A percentile compares a stretch with the other conserved stretches of the same genome.
Conservation (phyloP, 2,797 vertebrate genomes). For the Atherinosoma microstoma region DNA sequence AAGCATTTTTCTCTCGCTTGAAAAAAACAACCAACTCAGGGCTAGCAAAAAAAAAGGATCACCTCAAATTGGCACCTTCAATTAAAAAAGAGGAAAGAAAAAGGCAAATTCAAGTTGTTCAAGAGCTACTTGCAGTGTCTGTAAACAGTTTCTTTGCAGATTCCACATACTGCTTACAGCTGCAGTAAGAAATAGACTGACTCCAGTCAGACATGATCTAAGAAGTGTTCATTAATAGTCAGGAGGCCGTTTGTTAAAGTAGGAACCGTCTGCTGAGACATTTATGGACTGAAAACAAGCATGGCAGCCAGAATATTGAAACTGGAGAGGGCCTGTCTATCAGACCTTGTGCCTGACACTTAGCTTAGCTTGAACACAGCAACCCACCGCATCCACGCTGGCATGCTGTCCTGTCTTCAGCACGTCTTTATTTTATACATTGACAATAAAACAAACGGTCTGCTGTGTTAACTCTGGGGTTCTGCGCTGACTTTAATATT, state of each 20-base stretch:
- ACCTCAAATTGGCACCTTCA: conserved; percentile 15
- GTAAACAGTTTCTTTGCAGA: not conserved
- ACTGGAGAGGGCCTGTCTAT: conserved; percentile 16
- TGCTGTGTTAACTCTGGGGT: not conserved
- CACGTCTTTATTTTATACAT: not conserved
- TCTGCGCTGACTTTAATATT: not conserved
- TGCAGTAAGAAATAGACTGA: conserved; percentile 7
- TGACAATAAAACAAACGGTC: not conserved
- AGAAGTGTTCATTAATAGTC: conserved; percentile 18
- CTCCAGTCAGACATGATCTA: not conserved
- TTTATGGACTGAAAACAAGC: conserved; percentile 36
- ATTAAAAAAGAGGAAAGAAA: not conserved
- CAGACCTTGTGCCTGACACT: conserved; percentile 10
- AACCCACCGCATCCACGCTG: not conserved
- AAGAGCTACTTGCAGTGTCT: not conserved
- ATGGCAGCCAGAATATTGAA: conserved; percentile 19
- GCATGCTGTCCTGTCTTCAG: not conserved
- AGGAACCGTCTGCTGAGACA: conserved; percentile 25
- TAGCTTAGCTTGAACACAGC: not conserved
- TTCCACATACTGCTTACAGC: not conserved
- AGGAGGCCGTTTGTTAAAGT: conserved; percentile 5
- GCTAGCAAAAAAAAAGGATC: conserved; percentile 12
- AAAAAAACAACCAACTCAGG: not conserved
- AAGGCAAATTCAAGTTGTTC: not conserved
- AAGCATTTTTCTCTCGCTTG: not conserved